phyloP scores from a whole-genome alignment of 1,140 invertebrate genomes.

The Lepidostoma basale region DNA sequence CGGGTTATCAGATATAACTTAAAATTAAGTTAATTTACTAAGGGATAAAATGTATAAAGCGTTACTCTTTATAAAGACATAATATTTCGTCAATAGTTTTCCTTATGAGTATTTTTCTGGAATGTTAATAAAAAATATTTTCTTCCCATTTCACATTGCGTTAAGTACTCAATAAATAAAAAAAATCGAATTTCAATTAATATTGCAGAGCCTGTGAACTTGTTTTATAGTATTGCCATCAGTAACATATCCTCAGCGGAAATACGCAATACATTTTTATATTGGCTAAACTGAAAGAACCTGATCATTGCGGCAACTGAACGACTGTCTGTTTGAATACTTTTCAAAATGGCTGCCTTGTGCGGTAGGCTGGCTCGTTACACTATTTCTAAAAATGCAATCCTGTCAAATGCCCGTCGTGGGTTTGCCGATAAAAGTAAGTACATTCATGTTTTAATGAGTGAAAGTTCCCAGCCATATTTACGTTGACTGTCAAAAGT shows the following conservation, averaged over 20 bases:
- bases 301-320: conserved; percentile 9
- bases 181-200: too few species aligned
- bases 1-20: too few species aligned
- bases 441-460: conserved; percentile 39
- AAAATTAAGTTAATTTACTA: too few species aligned
- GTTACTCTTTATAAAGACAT: too few species aligned
- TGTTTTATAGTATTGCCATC: background rate
- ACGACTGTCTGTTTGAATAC: conserved; percentile 36
- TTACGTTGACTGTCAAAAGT: conserved; percentile 50
- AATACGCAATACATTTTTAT: background rate
- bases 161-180: too few species aligned
- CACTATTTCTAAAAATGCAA: conserved; percentile 55
- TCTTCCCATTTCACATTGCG: too few species aligned
- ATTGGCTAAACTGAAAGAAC: background rate
- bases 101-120: too few species aligned
- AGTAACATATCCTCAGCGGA: conserved; percentile 1
- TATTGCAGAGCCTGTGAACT: too few species aligned
- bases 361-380: conserved; percentile 59
- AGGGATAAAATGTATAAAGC: too few species aligned
- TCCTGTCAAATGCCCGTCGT: conserved; percentile 52
- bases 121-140: too few species aligned
- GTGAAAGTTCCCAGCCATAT: conserved; percentile 31
- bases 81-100: too few species aligned
- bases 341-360: conserved; percentile 58
- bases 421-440: conserved; percentile 60